Evolutionary conservation across 2,113 vertebrate species (phyloP), one percentile per base, ranked within the genome.

Genomic region (Laterallus jamaicensis): DNA sequence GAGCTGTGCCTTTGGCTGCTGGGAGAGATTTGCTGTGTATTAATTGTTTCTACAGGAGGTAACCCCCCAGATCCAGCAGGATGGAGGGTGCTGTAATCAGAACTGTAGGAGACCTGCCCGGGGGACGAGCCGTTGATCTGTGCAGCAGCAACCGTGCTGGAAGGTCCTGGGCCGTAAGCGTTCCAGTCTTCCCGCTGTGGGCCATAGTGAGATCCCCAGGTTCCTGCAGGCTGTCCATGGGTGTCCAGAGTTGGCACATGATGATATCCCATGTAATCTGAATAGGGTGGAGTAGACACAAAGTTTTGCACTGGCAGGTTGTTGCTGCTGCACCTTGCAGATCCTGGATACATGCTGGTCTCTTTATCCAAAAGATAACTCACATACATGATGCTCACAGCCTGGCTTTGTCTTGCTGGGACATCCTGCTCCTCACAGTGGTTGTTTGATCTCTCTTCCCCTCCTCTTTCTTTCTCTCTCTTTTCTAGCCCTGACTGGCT

Each of bases 341-440:
- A 98, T 91, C 98, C 98, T 60, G 99, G 99, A 97, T 99, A 99
- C 99, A 99, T 99, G 97, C 97, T 99, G 98, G 74, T 98, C 90
- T 99, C 99, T 97, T 99, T 99, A 97, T 99, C 98, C 98, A 99
- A 97, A 95, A 98, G 97, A 82, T 98, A 99, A 96, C 98, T 98
- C 97, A 99, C 98, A 89, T 99, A 99, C 98, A 99, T 99, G 98
- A 97, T 98, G 97, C 94, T 94, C 93, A 97, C 93, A 97, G 93
- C 93, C 97, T 83, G 94, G 95, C 94, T 95, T 94, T 93, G 95
- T 94, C 90, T 59, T 96, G 97, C 98, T 92, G 98, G 95, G 97
- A 98, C 99, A 99, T 99, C 97, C 95, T 98, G 98, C 95, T 98
- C 97, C 97, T 90, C 44, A 7, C 75, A 92, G 94, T 39, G 88